A percentile compares a stretch with the other conserved stretches of the same genome.
Conservation (phyloP, 2,113 vertebrate genomes). For the Hemichromis elongatus region DNA sequence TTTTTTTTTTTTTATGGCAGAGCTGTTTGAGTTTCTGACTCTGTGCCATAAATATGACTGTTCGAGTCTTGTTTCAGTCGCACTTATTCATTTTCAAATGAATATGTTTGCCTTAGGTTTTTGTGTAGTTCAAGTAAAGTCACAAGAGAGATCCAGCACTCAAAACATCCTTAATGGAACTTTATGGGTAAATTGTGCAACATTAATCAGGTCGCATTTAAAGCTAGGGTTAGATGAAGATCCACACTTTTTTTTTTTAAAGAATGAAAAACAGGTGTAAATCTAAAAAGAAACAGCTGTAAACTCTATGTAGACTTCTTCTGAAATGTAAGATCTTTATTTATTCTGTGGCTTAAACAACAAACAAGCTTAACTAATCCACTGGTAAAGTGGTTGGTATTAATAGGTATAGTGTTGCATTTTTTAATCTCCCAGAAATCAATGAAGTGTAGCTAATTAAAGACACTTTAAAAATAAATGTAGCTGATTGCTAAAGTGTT, state of each 20-base stretch:
- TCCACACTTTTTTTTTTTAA: too few species aligned
- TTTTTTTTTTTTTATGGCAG: fast-evolving
- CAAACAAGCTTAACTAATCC: not conserved
- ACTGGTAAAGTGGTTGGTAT: fast-evolving
- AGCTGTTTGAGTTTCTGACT: not conserved
- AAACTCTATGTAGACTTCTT: fast-evolving
- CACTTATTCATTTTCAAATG: not conserved
- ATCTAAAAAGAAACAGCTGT: not conserved
- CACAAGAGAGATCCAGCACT: fast-evolving
- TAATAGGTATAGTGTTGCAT: not conserved
- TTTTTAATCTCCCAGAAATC: not conserved
- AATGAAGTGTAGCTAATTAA: not conserved
- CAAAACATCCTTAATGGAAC: not conserved
- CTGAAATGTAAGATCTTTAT: not conserved
- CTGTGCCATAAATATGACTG: not conserved
- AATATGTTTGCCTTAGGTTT: fast-evolving
- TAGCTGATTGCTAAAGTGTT: not conserved
- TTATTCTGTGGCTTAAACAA: not conserved
- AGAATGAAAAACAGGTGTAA: not conserved
- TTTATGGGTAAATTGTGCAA: not conserved
- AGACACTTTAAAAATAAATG: not conserved
- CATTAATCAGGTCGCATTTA: not conserved
- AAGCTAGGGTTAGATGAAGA: too few species aligned
- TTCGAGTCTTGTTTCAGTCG: not conserved
- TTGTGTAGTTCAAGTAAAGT: fast-evolving